phyloP scores from a whole-genome alignment of 2,888 invertebrate species.

The Platycheirus albimanus region DNA sequence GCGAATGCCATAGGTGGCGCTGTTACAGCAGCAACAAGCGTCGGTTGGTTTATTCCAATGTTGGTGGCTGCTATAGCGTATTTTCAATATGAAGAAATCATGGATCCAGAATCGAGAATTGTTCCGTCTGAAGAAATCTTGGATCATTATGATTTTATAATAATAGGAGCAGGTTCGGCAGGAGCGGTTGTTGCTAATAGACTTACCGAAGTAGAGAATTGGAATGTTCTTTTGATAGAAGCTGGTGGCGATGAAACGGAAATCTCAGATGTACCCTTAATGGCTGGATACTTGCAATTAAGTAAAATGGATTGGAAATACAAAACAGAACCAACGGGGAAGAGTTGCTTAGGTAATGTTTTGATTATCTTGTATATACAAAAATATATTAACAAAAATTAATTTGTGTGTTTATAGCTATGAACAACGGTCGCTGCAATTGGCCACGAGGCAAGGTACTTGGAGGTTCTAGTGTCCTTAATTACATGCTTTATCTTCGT shows the following conservation, averaged over 20 bases:
- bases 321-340: constrained; percentile 94
- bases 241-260: constrained; percentile 96
- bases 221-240: constrained; percentile 92
- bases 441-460: constrained; percentile 96
- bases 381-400: not conserved
- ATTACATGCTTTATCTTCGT: constrained; percentile 95
- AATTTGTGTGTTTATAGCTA: constrained; percentile 84
- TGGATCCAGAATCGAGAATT: constrained; percentile 91
- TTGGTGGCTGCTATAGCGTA: constrained; percentile 93
- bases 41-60: constrained; percentile 92
- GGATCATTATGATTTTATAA: constrained; percentile 90
- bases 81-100: constrained; percentile 92
- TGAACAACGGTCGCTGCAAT: constrained; percentile 92
- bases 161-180: constrained; percentile 94
- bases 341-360: constrained; percentile 89
- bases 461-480: constrained; percentile 94
- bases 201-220: constrained; percentile 89
- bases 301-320: constrained; percentile 96
- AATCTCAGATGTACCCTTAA: constrained; percentile 93
- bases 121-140: constrained; percentile 86
- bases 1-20: constrained; percentile 88
- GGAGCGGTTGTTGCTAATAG: constrained; percentile 94
- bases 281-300: constrained; percentile 93
- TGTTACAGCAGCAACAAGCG: constrained; percentile 87
- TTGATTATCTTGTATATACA: too few species aligned